A percentile compares a stretch with the other conserved stretches of the same genome.
phyloP scores from a whole-genome alignment of 2,888 invertebrate genomes.

The Stenoptilia bipunctidactyla region DNA sequence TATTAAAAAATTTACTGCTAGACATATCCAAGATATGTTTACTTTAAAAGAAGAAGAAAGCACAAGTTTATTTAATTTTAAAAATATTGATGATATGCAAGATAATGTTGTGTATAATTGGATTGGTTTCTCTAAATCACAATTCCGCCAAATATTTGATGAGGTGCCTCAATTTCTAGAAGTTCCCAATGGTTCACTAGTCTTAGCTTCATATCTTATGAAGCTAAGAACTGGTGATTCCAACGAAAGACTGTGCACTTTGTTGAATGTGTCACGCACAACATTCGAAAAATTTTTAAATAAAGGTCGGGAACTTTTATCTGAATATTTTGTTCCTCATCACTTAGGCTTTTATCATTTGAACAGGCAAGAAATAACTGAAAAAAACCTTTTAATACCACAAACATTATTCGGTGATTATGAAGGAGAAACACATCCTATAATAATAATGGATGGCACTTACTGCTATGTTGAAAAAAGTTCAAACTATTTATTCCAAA shows the following conservation, averaged over 20 bases:
- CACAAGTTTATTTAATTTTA: not conserved
- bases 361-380: conserved; percentile 9
- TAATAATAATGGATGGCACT: conserved; percentile 10
- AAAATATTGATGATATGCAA: not conserved
- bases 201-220: not conserved
- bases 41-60: no score
- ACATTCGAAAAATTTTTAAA: not conserved
- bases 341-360: conserved; percentile 1
- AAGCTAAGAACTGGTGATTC: conserved; percentile 1
- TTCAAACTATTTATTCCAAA: conserved; percentile 14
- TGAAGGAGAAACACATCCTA: conserved; percentile 3
- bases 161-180: not conserved
- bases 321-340: conserved; percentile 1
- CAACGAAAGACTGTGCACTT: not conserved
- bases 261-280: not conserved
- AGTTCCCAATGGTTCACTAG: not conserved
- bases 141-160: not conserved
- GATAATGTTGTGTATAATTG: not conserved
- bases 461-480: conserved; percentile 8
- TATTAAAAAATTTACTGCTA: no score
- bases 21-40: no score
- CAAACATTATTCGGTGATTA: conserved; percentile 5
- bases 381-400: conserved; percentile 9
- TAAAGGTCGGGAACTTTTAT: not conserved
- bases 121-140: not conserved